Percentiles rank a stretch among this genome's conserved stretches.
Conservation (phyloP, 2,113 vertebrate genomes). For the Falcunculus frontatus region DNA sequence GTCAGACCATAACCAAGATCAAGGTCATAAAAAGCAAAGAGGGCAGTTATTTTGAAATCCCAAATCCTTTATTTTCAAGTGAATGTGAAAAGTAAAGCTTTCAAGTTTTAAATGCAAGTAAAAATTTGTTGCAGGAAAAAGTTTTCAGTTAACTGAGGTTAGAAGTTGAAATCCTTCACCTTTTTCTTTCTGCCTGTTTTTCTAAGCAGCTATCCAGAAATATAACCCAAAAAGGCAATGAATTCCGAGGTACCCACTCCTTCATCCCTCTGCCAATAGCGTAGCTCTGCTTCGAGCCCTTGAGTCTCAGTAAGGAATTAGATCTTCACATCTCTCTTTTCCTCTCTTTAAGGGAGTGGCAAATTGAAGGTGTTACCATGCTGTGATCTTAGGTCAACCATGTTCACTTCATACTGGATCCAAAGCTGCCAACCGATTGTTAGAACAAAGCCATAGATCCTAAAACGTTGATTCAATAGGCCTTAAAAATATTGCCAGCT, state of each 20-base stretch:
- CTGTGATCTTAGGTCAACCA: not conserved
- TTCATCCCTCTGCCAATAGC: not conserved
- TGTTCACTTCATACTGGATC: not conserved
- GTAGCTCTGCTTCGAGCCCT: not conserved
- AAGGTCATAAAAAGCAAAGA: not conserved
- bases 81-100: not conserved
- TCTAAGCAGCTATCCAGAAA: not conserved
- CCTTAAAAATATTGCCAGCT: not conserved
- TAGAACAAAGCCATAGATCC: not conserved
- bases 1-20: not conserved
- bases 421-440: not conserved
- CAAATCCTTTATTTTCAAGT: not conserved
- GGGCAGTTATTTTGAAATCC: not conserved
- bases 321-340: not conserved
- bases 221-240: not conserved
- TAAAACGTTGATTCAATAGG: not conserved
- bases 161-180: not conserved
- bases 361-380: not conserved
- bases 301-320: not conserved
- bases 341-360: not conserved
- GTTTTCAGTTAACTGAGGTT: not conserved
- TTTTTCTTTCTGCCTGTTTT: not conserved
- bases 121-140: not conserved
- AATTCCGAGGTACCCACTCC: not conserved
- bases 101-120: not conserved